Evolutionary conservation across 2,113 vertebrate genomes (phyloP), one percentile per base, ranked within the genome.

Genomic region (Glareola pratincola): DNA sequence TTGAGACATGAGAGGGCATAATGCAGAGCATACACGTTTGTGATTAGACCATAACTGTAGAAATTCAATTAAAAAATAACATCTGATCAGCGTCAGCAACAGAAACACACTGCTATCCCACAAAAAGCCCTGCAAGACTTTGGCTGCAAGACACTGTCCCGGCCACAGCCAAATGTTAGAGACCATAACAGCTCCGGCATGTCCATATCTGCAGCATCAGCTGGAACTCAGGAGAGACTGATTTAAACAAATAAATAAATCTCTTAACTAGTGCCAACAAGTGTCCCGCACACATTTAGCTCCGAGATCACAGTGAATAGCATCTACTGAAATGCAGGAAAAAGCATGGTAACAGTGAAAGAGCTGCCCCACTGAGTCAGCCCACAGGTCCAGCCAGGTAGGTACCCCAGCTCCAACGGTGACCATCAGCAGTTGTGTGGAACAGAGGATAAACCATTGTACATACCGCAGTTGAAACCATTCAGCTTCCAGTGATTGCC

Each of bases 31-130:
- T 63, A 78, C 86, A 64, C 13, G 1, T 91, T 87, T 94, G 48
- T 84, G 51, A 72, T 79, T 71, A 75, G 51, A 89, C 30, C 68
- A 41, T 67, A 89, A 50, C 60, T 85, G 56, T 57, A 68, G 20
- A 92, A 96, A 94, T 92, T 89, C 21, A 72, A 50, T 94, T 91
- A 72, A 95, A 92, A 93, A 75, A 53, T 3, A 53, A 64, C 57
- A 78, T 94, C 68, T 89, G 73, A 60, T 80, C 85, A 51, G 8
- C 7, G 2, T 74, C 64, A 91, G 76, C 34, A 75, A 36, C 21
- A 84, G 72, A 78, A 93, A 84, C 26, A 22, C 22, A 29, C 64
- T 53, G 39, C 53, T 27, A 60, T 81, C 75, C 73, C 69, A 78
- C 53, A 85, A 43, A 89, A 91, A 87, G 5, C 57, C 45, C 36